These are phyloP conservation scores for Eulemur rubriventer DNA, from an alignment of 2,797 vertebrate genomes.

Conservation along the genomic window DNA sequence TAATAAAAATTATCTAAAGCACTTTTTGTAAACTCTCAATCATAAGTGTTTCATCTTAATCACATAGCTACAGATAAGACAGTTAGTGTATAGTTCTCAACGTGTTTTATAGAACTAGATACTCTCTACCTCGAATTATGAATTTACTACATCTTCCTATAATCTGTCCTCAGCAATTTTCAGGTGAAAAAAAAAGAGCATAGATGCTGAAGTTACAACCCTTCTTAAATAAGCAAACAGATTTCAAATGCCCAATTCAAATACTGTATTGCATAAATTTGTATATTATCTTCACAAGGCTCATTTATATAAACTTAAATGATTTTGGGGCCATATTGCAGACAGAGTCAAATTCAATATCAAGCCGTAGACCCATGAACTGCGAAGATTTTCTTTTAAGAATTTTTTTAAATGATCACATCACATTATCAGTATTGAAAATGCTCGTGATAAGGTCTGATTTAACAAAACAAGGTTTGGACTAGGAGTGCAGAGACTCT, in stretches of 20 bases:
- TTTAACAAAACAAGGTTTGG: background rate
- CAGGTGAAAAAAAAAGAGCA: background rate
- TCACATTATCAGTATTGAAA: background rate
- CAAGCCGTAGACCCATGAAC: background rate
- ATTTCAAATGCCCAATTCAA: background rate
- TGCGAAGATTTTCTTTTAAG: background rate
- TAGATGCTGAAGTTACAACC: background rate
- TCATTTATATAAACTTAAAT: background rate
- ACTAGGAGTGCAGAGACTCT: background rate
- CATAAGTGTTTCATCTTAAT: slow-evolving; percentile 51
- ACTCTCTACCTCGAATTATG: slow-evolving; percentile 34
- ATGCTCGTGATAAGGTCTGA: background rate
- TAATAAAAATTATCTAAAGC: slow-evolving; percentile 51
- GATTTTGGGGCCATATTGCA: background rate
- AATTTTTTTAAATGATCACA: background rate
- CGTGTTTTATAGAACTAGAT: background rate
- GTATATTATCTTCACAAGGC: background rate
- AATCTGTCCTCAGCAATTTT: background rate
- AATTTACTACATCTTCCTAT: background rate
- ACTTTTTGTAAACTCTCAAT: slow-evolving; percentile 20
- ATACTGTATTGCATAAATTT: background rate
- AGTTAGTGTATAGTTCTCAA: slow-evolving; percentile 40
- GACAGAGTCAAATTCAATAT: background rate
- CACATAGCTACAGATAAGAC: background rate
- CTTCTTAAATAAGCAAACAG: background rate